These are phyloP conservation scores for Epiblema foenella DNA, from an alignment of 2,888 invertebrate genomes.

Conservation along the genomic window DNA sequence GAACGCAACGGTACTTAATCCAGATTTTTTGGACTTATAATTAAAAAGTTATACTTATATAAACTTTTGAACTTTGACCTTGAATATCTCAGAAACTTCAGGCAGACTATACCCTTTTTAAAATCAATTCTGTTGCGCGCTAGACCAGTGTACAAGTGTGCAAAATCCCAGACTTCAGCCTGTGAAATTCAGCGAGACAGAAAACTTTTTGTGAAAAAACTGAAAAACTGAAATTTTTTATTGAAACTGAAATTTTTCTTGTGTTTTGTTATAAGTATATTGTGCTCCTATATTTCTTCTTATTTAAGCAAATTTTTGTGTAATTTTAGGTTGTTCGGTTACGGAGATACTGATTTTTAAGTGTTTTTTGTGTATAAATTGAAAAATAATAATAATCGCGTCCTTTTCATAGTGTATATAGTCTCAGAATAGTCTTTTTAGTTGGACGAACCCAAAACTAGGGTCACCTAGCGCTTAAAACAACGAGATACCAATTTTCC, in stretches of 20 bases:
- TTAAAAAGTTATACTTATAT: too few species aligned
- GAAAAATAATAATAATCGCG: neutral
- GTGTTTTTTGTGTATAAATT: neutral
- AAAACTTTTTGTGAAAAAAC: constrained; percentile 1
- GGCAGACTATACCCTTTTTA: neutral
- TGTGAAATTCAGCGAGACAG: too few species aligned
- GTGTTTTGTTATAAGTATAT: too few species aligned
- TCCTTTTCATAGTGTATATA: too few species aligned
- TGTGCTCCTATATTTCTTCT: too few species aligned
- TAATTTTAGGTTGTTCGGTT: neutral
- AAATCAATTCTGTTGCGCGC: constrained; percentile 1
- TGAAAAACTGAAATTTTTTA: too few species aligned
- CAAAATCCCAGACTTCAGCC: too few species aligned
- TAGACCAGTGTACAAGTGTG: too few species aligned
- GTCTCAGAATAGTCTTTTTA: too few species aligned
- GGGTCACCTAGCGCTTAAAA: neutral
- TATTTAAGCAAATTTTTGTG: too few species aligned
- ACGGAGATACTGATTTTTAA: constrained; percentile 4
- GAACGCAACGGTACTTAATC: neutral
- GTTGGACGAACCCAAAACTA: neutral
- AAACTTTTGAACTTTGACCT: neutral
- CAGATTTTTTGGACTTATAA: neutral
- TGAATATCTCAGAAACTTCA: neutral
- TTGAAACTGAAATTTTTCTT: too few species aligned
- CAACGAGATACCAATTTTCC: neutral